phyloP scores from a whole-genome alignment of 2,888 invertebrate genomes.

The Dromius quadrimaculatus region DNA sequence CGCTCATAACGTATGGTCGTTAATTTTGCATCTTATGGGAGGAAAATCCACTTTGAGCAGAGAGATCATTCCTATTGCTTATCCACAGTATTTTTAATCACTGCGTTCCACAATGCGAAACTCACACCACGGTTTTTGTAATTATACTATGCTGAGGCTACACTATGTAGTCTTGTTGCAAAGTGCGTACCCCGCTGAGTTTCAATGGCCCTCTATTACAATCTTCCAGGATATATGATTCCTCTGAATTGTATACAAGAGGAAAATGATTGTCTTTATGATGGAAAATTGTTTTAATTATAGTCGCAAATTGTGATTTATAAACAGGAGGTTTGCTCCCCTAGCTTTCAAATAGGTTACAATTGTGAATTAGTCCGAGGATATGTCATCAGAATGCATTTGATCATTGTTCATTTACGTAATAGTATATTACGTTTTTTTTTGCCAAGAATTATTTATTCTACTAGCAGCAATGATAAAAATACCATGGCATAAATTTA shows the following conservation, averaged over 20 bases:
- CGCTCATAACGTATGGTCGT: constrained; percentile 29
- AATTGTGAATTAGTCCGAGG: no score
- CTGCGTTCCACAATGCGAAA: constrained; percentile 24
- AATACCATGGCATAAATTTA: no score
- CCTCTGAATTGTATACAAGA: neutral
- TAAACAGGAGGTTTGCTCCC: neutral
- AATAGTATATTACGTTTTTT: no score
- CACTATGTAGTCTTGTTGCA: neutral
- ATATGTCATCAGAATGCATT: no score
- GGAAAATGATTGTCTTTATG: neutral
- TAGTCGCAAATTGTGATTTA: neutral
- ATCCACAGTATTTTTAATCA: constrained; percentile 47
- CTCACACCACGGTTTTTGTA: constrained; percentile 27
- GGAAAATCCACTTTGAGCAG: constrained; percentile 21
- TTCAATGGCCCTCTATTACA: neutral
- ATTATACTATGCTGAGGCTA: constrained; percentile 18
- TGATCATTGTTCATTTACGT: no score
- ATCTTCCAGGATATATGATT: neutral
- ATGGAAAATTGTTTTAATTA: constrained; percentile 9
- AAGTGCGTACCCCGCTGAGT: neutral
- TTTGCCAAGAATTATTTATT: no score
- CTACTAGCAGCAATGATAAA: no score
- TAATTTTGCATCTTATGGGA: constrained; percentile 17
- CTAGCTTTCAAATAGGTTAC: no score
- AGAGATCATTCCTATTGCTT: constrained; percentile 21